Evolutionary conservation across 2,113 vertebrate species (phyloP), one percentile per base, ranked within the genome.

Genomic region (Ptyas mucosa): DNA sequence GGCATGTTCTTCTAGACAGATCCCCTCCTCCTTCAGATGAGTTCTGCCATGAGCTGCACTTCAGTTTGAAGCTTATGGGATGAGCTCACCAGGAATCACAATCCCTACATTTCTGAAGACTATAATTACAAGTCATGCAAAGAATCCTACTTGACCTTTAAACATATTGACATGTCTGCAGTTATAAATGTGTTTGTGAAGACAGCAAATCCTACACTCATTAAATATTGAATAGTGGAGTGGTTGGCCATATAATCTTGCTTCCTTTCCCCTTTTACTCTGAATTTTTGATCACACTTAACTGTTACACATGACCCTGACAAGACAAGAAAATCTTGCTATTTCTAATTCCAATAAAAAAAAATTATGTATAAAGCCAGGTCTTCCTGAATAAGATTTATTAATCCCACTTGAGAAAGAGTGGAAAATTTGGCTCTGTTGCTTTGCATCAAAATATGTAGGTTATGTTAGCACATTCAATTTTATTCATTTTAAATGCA

Each of bases 121-220:
- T n/a, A 1, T 9, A 95, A 93, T 96, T 96, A 92, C 81, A 92
- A 90, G 85, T 88, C 93, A 93, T 91, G 46, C 94, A 85, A 94
- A 81, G 91, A 90, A 43, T 91, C 90, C 12, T 92, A 90, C 24
- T 93, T n/a, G 8, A 93, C 90, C 93, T 94, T 96, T 95, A 95
- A 94, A 96, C 95, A 90, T 92, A 94, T 39, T 91, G 75, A 91
- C 7, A 1, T 91, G 21, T n/a, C 94, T 96, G 94, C 75, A 69
- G 75, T 94, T 94, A 96, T 75, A 95, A 89, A 87, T 10, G 8
- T 89, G 94, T 91, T 95, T 89, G 87, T 88, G 91, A 92, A 90
- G 46, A 88, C 64, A 92, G 91, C 86, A 95, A 93, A 87, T 29
- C 89, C 85, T 93, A 87, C 21, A 39, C 3, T 91, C 92, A 1